A percentile compares a stretch with the other conserved stretches of the same genome.
Conservation (phyloP, 1,140 invertebrate species). For the Aporrectodea caliginosa region DNA sequence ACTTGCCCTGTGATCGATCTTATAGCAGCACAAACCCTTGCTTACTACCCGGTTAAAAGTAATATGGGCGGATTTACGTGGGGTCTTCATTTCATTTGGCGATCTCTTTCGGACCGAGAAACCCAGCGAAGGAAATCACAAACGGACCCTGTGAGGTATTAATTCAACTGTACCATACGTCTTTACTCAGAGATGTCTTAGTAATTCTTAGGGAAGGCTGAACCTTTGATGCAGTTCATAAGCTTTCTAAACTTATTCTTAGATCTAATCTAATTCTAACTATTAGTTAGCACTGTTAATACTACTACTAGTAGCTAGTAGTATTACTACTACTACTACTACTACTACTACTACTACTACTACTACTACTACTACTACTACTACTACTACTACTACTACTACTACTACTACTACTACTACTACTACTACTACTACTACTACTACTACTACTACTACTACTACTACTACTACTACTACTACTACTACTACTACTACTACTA, state of each 20-base stretch:
- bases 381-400: conserved; percentile 33
- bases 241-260: too few relatives aligned
- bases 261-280: too few relatives aligned
- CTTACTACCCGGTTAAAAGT: conserved; percentile 68
- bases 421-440: conserved; percentile 35
- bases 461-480: conserved; percentile 33
- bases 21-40: conserved; percentile 94
- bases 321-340: conserved; percentile 33
- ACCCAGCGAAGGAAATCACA: not conserved
- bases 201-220: too few relatives aligned
- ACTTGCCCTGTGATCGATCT: conserved; percentile 91
- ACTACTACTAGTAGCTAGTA: conserved; percentile 32
- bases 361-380: conserved; percentile 33
- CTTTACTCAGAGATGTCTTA: too few relatives aligned
- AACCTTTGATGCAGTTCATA: too few relatives aligned
- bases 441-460: conserved; percentile 34
- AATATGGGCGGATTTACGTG: conserved; percentile 86
- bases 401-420: conserved; percentile 33
- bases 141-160: conserved; percentile 59
- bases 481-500: conserved; percentile 33
- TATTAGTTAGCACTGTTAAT: conserved; percentile 31
- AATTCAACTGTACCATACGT: not conserved
- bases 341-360: conserved; percentile 33
- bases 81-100: conserved; percentile 77
- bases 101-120: conserved; percentile 8